phyloP scores from a whole-genome alignment of 2,113 vertebrate species.

The Etheostoma cragini region DNA sequence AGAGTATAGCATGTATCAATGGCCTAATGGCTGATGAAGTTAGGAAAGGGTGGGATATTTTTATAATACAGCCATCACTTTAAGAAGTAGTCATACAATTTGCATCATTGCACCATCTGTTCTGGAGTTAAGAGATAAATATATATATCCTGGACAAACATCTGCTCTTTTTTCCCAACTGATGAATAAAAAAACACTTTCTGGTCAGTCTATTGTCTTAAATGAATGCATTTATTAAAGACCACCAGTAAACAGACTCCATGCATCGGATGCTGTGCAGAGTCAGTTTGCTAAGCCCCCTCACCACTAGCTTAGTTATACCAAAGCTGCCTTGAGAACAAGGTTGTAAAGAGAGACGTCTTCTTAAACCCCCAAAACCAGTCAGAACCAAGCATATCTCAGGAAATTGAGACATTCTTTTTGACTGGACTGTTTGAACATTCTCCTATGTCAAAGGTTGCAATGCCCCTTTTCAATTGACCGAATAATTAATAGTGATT shows the following conservation, averaged over 20 bases:
- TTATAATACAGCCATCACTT: conserved; percentile 30
- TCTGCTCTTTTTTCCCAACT: conserved; percentile 20
- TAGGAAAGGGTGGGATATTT: conserved; percentile 39
- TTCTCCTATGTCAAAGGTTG: not conserved
- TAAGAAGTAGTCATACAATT: conserved; percentile 35
- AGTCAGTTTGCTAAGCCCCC: not conserved
- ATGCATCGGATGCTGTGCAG: not conserved
- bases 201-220: conserved; percentile 4
- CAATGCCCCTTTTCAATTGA: not conserved
- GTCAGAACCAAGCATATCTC: not conserved
- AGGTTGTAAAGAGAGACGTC: not conserved
- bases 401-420: not conserved
- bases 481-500: no score
- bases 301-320: not conserved
- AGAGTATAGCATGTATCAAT: conserved; percentile 38
- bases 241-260: not conserved
- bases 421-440: not conserved
- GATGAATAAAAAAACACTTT: conserved; percentile 1
- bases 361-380: not conserved
- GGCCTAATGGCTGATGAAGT: conserved; percentile 54
- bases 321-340: not conserved
- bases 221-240: not conserved
- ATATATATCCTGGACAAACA: conserved; percentile 44
- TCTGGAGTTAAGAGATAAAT: conserved; percentile 48
- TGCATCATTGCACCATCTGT: conserved; percentile 30